A percentile compares a stretch with the other conserved stretches of the same genome.
Conservation (phyloP, 2,797 vertebrate genomes). For the Pangasius larnaudii region DNA sequence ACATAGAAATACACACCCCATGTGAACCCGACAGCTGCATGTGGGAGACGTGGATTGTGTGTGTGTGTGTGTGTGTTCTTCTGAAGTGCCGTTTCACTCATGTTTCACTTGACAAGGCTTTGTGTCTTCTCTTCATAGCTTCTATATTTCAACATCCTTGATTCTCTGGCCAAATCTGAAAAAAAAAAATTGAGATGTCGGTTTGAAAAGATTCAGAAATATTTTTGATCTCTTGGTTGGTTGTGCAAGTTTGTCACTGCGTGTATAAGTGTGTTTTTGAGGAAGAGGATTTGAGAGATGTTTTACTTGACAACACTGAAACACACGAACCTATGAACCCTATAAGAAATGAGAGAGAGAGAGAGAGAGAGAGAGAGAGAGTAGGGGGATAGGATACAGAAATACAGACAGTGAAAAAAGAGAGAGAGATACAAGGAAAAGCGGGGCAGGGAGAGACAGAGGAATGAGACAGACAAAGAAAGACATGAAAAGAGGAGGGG, state of each 20-base stretch:
- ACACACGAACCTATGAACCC: constrained; percentile 31
- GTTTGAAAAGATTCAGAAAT: constrained; percentile 25
- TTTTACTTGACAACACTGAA: constrained; percentile 33
- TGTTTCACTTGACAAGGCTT: constrained; percentile 44
- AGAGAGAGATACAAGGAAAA: not conserved
- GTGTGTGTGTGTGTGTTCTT: constrained; percentile 31
- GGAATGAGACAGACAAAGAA: not conserved
- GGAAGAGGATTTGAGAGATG: not conserved
- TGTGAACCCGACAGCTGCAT: constrained; percentile 37
- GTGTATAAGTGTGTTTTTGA: constrained; percentile 14
- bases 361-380: not conserved
- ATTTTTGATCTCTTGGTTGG: constrained; percentile 34
- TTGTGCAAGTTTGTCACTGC: constrained; percentile 2
- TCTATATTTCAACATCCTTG: constrained; percentile 36
- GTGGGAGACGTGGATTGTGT: constrained; percentile 43
- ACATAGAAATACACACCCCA: not conserved
- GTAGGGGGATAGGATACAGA: not conserved
- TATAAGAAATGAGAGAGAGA: not conserved
- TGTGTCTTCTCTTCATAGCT: constrained; percentile 25
- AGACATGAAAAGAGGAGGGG: not conserved
- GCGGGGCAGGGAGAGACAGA: not conserved
- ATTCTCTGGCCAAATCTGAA: constrained; percentile 38
- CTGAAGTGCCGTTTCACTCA: constrained; percentile 36
- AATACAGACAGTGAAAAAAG: not conserved
- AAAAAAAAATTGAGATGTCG: constrained; percentile 5